Conservation (phyloP, 2,113 vertebrate species). For the Mobula hypostoma region DNA sequence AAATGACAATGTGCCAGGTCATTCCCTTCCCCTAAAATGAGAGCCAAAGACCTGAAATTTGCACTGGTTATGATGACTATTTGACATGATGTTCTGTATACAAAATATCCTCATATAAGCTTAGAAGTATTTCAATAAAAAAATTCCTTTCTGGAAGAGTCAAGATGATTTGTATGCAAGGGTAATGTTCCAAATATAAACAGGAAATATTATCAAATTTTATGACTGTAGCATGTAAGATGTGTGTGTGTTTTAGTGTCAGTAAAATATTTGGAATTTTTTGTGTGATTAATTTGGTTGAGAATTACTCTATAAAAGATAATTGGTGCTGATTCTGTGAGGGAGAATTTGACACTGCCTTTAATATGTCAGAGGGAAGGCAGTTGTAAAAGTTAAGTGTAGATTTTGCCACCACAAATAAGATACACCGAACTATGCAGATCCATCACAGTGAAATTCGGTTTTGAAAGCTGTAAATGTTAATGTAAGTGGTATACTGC, state of each 20-base stretch:
- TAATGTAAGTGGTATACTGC: constrained; percentile 1
- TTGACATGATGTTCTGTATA: not conserved
- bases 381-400: not conserved
- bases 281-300: not conserved
- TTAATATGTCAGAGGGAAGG: not conserved
- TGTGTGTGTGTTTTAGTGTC: not conserved
- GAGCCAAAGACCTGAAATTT: not conserved
- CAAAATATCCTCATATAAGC: not conserved
- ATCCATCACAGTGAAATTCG: not conserved
- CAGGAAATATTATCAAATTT: not conserved
- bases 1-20: not conserved
- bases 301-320: not conserved
- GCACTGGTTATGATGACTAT: too few relatives aligned
- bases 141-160: not conserved
- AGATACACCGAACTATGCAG: not conserved
- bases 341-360: not conserved
- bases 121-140: not conserved
- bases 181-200: not conserved
- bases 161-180: not conserved
- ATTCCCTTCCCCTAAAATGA: not conserved
- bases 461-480: constrained; percentile 22
- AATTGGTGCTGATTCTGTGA: not conserved
- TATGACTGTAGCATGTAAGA: not conserved
- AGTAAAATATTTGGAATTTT: not conserved
- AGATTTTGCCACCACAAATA: not conserved